Percentiles rank a stretch among this genome's conserved stretches.
Evolutionary conservation across 1,140 invertebrate genomes (phyloP).

Genomic region (Lepeophtheirus salmonis): DNA sequence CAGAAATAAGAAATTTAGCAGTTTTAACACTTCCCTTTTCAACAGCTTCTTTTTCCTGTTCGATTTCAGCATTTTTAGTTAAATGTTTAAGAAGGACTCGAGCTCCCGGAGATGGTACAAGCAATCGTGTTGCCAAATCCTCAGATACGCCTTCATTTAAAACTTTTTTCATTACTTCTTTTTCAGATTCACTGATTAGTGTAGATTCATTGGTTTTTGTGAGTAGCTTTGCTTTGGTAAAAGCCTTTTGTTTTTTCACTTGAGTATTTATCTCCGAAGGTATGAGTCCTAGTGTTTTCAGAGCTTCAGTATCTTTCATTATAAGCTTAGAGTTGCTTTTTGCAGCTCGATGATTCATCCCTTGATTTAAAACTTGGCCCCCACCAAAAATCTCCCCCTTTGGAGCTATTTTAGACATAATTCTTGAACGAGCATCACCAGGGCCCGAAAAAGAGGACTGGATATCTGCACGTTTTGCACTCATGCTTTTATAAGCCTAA

Average conservation of each 20-base stretch:
- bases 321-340: not conserved
- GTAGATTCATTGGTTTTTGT: not conserved
- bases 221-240: not conserved
- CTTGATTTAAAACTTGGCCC: conserved; percentile 2
- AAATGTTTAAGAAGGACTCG: conserved; percentile 6
- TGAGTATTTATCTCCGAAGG: not conserved
- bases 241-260: not conserved
- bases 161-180: not conserved
- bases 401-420: conserved; percentile 9
- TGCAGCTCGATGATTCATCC: not conserved
- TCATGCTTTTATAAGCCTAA: conserved; percentile 14
- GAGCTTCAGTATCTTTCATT: not conserved
- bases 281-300: not conserved
- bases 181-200: not conserved
- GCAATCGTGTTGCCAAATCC: not conserved
- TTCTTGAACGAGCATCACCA: conserved; percentile 2
- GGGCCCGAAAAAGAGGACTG: conserved; percentile 5
- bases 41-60: not conserved
- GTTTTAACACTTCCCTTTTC: not conserved
- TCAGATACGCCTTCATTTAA: conserved; percentile 1
- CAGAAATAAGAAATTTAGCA: not conserved
- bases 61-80: not conserved
- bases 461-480: not conserved
- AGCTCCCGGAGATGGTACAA: conserved; percentile 1
- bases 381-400: conserved; percentile 13